phyloP scores from a whole-genome alignment of 53 echinoderm and acorn worm species.

The Antedon mediterranea region DNA sequence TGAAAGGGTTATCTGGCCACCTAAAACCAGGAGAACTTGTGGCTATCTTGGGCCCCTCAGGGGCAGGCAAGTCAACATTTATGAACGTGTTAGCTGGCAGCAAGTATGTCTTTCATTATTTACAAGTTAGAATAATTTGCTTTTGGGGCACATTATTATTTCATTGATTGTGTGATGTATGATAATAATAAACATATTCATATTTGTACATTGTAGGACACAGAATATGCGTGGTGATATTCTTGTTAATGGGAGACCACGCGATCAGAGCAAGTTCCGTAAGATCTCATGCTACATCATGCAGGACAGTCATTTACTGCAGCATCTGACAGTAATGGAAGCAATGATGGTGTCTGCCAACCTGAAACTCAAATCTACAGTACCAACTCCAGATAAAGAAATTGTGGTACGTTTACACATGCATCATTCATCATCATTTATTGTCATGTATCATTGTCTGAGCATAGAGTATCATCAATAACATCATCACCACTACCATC shows the following conservation, averaged over 20 bases:
- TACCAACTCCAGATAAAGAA: constrained; percentile 47
- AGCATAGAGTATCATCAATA: too few relatives aligned
- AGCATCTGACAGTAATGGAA: constrained; percentile 77
- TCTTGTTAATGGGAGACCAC: constrained; percentile 55
- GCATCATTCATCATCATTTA: too few relatives aligned
- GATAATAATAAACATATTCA: neutral
- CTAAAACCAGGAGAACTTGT: constrained; percentile 70
- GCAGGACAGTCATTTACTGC: constrained; percentile 84
- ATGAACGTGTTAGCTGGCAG: constrained; percentile 96
- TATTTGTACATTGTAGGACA: constrained; percentile 23
- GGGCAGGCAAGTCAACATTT: constrained; percentile 83
- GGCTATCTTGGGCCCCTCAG: constrained; percentile 94
- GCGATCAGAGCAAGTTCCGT: constrained; percentile 64
- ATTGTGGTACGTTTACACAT: constrained; percentile 76
- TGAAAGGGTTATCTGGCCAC: constrained; percentile 54
- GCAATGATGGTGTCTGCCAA: constrained; percentile 92
- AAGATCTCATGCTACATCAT: constrained; percentile 97
- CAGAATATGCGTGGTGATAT: constrained; percentile 54
- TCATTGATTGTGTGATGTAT: neutral
- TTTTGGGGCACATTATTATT: neutral
- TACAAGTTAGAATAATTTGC: neutral
- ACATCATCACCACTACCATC: too few relatives aligned
- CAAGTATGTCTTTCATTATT: constrained; percentile 35
- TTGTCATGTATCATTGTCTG: too few relatives aligned
- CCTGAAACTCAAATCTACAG: constrained; percentile 55